Evolutionary conservation across 1,140 invertebrate genomes (phyloP), one percentile per base, ranked within the genome.

Genomic region (Drosophila ananassae): DNA sequence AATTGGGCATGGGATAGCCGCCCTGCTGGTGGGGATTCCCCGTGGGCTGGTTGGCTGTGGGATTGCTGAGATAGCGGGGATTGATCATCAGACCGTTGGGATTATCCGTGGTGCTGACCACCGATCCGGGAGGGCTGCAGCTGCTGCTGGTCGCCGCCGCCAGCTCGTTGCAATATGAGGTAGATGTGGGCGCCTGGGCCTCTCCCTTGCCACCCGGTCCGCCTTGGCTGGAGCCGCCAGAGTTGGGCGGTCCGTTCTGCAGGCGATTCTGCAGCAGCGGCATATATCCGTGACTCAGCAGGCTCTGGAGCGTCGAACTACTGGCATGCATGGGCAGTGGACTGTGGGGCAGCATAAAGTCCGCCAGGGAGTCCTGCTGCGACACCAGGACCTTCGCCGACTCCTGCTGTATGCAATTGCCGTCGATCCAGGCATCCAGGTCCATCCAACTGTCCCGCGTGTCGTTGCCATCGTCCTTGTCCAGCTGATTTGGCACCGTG

Each of bases 381-480:
- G 93, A 93, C 8, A 95, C 94, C 12, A 95, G 93, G 34, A 95
- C 93, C 63, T 92, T 92, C 25, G 94, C 93, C 64, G 63, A 67
- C 47, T 94, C 94, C 55, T 93, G 93, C 73, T 94, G 93, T 61
- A 93, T 93, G 83, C 95, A 96, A 3, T 95, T 95, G 6, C 94
- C 95, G 59, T 96, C 95, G 62, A 97, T 96, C 96, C 96, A 97
- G 21, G 95, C 95, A 55, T 97, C 96, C 9, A 97, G 93, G 79
- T 96, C 96, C 93, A 96, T 96, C 96, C 96, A 97, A 67, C 94
- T 95, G 74, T 96, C 95, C 66, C 95, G 92, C 0, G 95, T 95
- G 32, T 94, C 93, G 25, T 93, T 92, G 37, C 94, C 95, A 44
- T 95, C 95, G 12, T 94, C 93, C 2, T 94, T 94, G 59, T 95